Conservation (phyloP, 2,113 vertebrate species). For the Solea senegalensis region DNA sequence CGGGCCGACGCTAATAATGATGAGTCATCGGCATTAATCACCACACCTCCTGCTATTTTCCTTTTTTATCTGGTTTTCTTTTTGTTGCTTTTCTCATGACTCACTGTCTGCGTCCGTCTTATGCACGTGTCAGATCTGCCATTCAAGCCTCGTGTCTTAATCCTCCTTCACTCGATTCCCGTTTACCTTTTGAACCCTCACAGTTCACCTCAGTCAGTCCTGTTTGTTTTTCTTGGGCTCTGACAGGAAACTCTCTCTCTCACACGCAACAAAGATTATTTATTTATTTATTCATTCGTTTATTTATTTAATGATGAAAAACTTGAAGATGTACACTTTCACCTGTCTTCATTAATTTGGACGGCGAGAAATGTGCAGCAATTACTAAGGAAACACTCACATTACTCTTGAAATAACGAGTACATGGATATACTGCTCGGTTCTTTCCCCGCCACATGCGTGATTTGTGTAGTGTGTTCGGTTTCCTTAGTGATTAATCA, state of each 20-base stretch:
- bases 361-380: neutral
- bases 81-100: neutral
- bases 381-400: slow-evolving; percentile 5
- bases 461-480: neutral
- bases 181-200: neutral
- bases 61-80: neutral
- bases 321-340: neutral
- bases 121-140: slow-evolving; percentile 12
- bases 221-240: neutral
- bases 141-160: neutral
- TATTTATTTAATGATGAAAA: neutral
- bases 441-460: neutral
- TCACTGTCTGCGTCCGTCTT: slow-evolving; percentile 3
- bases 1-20: slow-evolving; percentile 19
- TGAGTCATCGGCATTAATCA: slow-evolving; percentile 34
- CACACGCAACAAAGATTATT: neutral
- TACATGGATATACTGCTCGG: neutral
- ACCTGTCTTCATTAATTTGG: too few relatives aligned
- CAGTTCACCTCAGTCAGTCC: neutral
- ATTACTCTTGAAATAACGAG: neutral
- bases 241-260: neutral
- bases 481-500: neutral
- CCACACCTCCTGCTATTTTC: slow-evolving; percentile 11
- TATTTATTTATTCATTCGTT: neutral
- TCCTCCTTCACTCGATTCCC: neutral